A percentile compares a stretch with the other conserved stretches of the same genome.
Evolutionary conservation across 1,140 invertebrate genomes (phyloP).

Genomic region (Brachionus plicatilis): DNA sequence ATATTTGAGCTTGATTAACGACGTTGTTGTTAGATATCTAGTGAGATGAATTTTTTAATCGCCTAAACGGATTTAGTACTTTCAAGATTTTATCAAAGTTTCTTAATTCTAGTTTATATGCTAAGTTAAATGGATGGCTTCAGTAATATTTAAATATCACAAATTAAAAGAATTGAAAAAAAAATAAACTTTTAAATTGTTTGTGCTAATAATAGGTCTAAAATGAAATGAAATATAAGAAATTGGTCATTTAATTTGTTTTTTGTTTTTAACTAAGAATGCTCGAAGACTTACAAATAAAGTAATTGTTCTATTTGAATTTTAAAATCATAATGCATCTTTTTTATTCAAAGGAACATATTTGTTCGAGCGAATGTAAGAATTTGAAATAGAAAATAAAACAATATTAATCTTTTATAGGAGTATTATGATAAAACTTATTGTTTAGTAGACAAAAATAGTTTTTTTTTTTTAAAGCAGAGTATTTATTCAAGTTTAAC

Average conservation of each 20-base stretch:
- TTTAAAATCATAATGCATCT: neutral
- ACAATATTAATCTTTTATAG: neutral
- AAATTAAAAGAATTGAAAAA: slow-evolving; percentile 1
- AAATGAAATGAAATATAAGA: neutral
- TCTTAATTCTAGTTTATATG: neutral
- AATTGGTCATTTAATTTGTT: neutral
- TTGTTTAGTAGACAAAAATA: neutral
- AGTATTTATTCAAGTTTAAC: neutral
- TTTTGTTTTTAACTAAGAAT: neutral
- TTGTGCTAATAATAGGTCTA: neutral
- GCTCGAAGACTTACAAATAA: neutral
- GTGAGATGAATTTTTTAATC: neutral
- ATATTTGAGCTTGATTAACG: slow-evolving; percentile 29
- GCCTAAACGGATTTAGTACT: neutral
- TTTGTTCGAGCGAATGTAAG: neutral
- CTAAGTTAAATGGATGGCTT: neutral
- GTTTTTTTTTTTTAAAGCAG: neutral
- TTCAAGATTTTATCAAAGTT: neutral
- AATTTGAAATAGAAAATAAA: neutral
- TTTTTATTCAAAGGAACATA: neutral
- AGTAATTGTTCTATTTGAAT: neutral
- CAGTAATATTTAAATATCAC: neutral
- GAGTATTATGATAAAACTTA: neutral
- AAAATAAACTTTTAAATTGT: neutral
- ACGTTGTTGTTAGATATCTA: neutral